These are phyloP conservation scores for Passer domesticus DNA, from an alignment of 2,113 vertebrate genomes.

Conservation along the genomic window DNA sequence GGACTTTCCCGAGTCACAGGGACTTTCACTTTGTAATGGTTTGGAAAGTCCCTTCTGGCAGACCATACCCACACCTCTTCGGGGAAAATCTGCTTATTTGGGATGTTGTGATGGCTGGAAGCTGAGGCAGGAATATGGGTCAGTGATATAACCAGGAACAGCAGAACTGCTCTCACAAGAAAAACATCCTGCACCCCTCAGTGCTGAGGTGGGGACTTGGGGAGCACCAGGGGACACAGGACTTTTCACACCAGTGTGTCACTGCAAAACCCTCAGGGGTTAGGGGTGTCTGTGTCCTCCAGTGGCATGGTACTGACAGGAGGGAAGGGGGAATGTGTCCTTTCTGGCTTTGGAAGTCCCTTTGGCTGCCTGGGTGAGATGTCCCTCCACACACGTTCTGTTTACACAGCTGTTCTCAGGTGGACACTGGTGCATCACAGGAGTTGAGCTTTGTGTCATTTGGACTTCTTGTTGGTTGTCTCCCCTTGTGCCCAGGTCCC, in stretches of 20 bases:
- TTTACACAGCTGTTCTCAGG: neutral
- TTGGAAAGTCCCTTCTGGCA: neutral
- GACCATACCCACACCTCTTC: neutral
- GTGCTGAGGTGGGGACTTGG: neutral
- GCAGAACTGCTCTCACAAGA: neutral
- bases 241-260: neutral
- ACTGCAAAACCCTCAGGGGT: neutral
- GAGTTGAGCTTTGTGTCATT: neutral
- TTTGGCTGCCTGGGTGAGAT: neutral
- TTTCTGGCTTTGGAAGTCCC: neutral
- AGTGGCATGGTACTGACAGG: neutral
- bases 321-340: neutral
- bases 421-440: neutral
- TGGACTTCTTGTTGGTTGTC: neutral
- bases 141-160: neutral
- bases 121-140: neutral
- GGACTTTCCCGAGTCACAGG: neutral
- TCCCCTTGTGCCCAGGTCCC: fast-evolving
- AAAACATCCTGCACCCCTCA: neutral
- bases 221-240: neutral
- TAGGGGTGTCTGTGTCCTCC: neutral
- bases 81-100: neutral
- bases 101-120: neutral
- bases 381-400: neutral
- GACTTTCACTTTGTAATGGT: neutral